A percentile compares a stretch with the other conserved stretches of the same genome.
phyloP scores from a whole-genome alignment of 2,888 invertebrate species.

The Drosophila longiperda region DNA sequence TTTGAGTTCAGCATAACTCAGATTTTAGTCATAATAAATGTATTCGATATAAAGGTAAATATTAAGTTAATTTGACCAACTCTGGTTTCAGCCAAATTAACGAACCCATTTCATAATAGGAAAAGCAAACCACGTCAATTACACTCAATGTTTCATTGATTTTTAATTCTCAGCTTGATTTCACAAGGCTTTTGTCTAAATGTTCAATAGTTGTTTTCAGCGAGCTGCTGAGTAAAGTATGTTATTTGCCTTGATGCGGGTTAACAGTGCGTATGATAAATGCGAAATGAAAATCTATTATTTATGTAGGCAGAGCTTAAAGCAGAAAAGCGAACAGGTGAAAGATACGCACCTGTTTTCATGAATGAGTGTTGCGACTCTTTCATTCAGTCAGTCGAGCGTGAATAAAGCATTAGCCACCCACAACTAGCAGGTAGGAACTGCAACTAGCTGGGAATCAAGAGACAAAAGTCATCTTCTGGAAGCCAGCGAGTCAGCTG shows the following conservation, averaged over 20 bases:
- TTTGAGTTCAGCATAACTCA: background rate
- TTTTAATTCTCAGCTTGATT: background rate
- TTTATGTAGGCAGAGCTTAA: constrained; percentile 47
- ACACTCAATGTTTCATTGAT: background rate
- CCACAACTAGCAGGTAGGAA: constrained; percentile 1
- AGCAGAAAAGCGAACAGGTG: constrained; percentile 6
- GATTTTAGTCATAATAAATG: too few relatives aligned
- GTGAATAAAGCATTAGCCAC: constrained; percentile 68
- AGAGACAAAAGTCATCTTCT: constrained; percentile 11
- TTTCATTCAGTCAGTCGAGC: constrained; percentile 63
- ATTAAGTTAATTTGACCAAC: background rate
- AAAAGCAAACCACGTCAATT: background rate
- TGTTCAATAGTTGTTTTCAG: constrained; percentile 15
- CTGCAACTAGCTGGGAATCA: constrained; percentile 15
- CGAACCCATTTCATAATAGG: background rate
- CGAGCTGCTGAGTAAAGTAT: background rate
- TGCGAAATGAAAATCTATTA: constrained; percentile 66
- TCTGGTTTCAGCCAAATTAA: background rate
- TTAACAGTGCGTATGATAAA: constrained; percentile 69
- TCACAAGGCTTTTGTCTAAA: constrained; percentile 17
- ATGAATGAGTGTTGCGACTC: constrained; percentile 69
- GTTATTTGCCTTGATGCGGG: constrained; percentile 8
- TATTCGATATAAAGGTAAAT: background rate
- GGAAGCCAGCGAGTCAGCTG: constrained; percentile 27
- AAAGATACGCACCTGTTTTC: constrained; percentile 42